Evolutionary conservation across 2,888 invertebrate species (phyloP).

Genomic region (Oxytorus armatus): DNA sequence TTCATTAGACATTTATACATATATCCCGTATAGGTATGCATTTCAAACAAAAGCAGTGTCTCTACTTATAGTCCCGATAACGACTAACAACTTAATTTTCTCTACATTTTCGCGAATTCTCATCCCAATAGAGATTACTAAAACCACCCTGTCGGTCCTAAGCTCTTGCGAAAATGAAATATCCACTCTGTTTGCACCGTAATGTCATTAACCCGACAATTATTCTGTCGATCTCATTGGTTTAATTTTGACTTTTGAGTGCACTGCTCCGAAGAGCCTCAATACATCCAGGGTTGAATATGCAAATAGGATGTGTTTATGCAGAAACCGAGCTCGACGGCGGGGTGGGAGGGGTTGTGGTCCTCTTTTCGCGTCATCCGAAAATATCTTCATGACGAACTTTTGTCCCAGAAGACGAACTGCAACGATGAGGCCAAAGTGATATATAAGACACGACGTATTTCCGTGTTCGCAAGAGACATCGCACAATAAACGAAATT

Average conservation of each 20-base stretch:
- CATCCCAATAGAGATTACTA: not conserved
- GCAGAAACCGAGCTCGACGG: not conserved
- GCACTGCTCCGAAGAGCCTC: not conserved
- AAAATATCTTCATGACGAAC: constrained; percentile 49
- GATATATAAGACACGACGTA: constrained; percentile 48
- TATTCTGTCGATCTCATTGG: not conserved
- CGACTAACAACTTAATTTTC: not conserved
- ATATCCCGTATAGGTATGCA: constrained; percentile 1
- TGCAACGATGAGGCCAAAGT: not conserved
- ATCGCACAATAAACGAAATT: constrained; percentile 39
- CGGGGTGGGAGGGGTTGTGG: too few relatives aligned
- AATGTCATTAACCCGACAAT: too few relatives aligned
- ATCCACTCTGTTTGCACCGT: too few relatives aligned
- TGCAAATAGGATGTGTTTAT: not conserved
- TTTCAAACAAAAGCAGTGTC: constrained; percentile 12
- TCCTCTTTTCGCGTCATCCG: constrained; percentile 1
- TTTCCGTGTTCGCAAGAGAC: not conserved
- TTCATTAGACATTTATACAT: not conserved
- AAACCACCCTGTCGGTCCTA: not conserved
- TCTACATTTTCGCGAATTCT: not conserved
- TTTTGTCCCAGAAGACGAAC: not conserved
- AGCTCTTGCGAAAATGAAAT: too few relatives aligned
- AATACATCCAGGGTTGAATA: not conserved
- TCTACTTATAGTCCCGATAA: constrained; percentile 17
- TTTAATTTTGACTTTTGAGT: not conserved